A percentile compares a stretch with the other conserved stretches of the same genome.
Evolutionary conservation across 1,140 invertebrate species (phyloP).

Genomic region (Panagrolaimus sp.): DNA sequence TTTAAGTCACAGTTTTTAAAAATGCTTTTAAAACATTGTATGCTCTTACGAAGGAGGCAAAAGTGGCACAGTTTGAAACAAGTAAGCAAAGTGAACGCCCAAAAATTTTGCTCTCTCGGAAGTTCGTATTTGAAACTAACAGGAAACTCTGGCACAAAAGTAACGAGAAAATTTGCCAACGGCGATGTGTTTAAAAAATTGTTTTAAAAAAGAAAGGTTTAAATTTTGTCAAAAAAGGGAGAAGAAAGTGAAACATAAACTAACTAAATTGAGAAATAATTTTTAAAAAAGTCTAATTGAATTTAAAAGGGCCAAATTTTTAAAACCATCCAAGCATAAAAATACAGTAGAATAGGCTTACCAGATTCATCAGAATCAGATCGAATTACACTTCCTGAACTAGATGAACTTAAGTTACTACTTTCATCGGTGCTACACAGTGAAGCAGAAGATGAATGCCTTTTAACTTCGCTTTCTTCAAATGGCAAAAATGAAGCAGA

Average conservation of each 20-base stretch:
- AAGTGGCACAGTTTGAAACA: slow-evolving; percentile 10
- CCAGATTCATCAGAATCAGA: slow-evolving; percentile 30
- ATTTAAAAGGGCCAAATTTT: background rate
- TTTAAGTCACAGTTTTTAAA: too few species aligned
- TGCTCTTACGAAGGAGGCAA: too few species aligned
- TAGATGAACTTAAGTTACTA: background rate
- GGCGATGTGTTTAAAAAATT: background rate
- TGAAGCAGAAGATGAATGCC: slow-evolving; percentile 13
- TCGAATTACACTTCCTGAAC: slow-evolving; percentile 15
- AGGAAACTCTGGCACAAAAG: background rate
- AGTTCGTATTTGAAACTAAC: background rate
- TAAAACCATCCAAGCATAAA: background rate
- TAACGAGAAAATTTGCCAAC: background rate
- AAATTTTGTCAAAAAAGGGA: background rate
- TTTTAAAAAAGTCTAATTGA: background rate
- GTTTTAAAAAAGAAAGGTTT: background rate
- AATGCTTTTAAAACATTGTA: too few species aligned
- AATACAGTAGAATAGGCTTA: background rate
- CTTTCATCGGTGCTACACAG: slow-evolving; percentile 21
- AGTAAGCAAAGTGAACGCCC: background rate
- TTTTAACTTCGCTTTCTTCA: slow-evolving; percentile 12
- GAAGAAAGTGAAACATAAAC: background rate
- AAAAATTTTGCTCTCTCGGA: slow-evolving; percentile 12
- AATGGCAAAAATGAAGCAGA: slow-evolving; percentile 11
- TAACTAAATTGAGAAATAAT: background rate